phyloP scores from a whole-genome alignment of 1,140 invertebrate species.

The Amyelois transitella region DNA sequence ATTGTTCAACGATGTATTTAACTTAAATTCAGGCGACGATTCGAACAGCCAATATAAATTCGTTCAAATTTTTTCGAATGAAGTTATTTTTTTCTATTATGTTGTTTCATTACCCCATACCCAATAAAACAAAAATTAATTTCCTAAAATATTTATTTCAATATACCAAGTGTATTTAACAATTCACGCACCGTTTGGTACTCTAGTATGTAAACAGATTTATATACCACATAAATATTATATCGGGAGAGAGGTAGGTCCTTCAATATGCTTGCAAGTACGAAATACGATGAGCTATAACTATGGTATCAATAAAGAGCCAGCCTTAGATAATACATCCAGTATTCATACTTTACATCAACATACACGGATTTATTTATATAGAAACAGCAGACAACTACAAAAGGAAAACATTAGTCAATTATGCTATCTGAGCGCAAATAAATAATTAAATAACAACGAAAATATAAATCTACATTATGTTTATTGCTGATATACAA shows the following conservation, averaged over 20 bases:
- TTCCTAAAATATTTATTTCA: conserved; percentile 65
- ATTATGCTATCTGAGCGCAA: not conserved
- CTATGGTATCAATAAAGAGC: not conserved
- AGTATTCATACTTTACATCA: conserved; percentile 2
- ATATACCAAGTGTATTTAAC: conserved; percentile 52
- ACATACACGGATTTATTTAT: not conserved
- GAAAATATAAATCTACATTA: conserved; percentile 12
- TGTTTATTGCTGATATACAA: conserved; percentile 20
- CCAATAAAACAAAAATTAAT: conserved; percentile 16
- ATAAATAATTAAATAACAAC: conserved; percentile 18
- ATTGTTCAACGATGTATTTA: not conserved
- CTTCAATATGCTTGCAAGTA: conserved; percentile 34
- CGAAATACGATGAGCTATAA: conserved; percentile 19
- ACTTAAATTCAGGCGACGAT: not conserved
- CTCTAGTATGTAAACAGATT: conserved; percentile 38
- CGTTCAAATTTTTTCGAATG: conserved; percentile 8
- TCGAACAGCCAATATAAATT: not conserved
- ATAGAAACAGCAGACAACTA: not conserved
- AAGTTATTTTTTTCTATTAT: conserved; percentile 20
- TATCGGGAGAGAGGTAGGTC: conserved; percentile 38
- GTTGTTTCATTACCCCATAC: not conserved
- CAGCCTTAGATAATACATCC: not conserved
- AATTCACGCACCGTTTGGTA: conserved; percentile 56
- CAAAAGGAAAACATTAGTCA: not conserved
- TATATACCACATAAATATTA: conserved; percentile 25